Percentiles rank a stretch among this genome's conserved stretches.
These are phyloP conservation scores for Congeria kusceri DNA, from an alignment of 2,888 invertebrate genomes.

Conservation along the genomic window DNA sequence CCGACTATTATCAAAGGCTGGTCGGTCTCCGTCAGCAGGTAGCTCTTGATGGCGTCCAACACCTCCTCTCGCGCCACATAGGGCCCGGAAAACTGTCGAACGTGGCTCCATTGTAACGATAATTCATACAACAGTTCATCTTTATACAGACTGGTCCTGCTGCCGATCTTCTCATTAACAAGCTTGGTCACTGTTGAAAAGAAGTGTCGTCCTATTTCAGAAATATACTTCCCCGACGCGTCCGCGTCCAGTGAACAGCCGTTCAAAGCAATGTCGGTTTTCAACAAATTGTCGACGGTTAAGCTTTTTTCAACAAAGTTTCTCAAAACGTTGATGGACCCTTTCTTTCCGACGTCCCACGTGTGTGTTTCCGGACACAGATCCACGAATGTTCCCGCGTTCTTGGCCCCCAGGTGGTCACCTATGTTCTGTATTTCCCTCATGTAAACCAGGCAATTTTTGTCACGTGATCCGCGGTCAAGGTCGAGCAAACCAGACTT, in stretches of 20 bases:
- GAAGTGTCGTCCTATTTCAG: constrained; percentile 69
- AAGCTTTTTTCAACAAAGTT: constrained; percentile 27
- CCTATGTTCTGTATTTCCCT: constrained; percentile 60
- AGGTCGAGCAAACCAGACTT: constrained; percentile 64
- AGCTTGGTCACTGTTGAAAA: constrained; percentile 66
- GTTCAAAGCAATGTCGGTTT: constrained; percentile 51
- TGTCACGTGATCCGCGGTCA: constrained; percentile 26
- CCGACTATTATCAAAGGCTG: constrained; percentile 78
- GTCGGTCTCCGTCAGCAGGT: constrained; percentile 71
- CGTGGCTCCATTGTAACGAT: constrained; percentile 71
- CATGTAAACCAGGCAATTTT: constrained; percentile 68
- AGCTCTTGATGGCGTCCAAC: constrained; percentile 69
- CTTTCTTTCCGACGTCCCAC: constrained; percentile 25
- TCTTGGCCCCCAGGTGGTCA: constrained; percentile 54
- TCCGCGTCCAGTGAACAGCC: constrained; percentile 54
- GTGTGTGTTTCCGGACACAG: constrained; percentile 16
- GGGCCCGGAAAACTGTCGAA: constrained; percentile 51
- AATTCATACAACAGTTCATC: constrained; percentile 75
- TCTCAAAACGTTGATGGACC: constrained; percentile 26
- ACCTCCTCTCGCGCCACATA: constrained; percentile 74
- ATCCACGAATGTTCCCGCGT: constrained; percentile 59
- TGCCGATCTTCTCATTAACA: constrained; percentile 68
- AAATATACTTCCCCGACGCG: constrained; percentile 66
- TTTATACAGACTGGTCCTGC: constrained; percentile 45
- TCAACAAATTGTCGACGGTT: constrained; percentile 41